phyloP scores from a whole-genome alignment of 2,888 invertebrate species.

The Neria commutata region DNA sequence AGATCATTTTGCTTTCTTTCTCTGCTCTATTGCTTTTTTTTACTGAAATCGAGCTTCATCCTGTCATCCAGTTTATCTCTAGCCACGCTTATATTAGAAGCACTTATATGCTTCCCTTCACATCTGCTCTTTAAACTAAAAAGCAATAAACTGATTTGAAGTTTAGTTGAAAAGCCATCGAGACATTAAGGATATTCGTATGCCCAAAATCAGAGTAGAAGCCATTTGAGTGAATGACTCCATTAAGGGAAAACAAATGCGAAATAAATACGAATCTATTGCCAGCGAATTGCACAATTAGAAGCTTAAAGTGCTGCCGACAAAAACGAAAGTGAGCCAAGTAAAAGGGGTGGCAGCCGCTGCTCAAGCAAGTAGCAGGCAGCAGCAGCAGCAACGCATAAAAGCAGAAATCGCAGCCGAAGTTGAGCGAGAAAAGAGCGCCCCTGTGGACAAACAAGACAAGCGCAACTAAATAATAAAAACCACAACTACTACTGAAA shows the following conservation, averaged over 20 bases:
- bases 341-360: not conserved
- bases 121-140: not conserved
- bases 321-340: conserved; percentile 12
- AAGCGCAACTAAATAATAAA: conserved; percentile 35
- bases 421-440: conserved; percentile 14
- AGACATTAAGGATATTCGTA: not conserved
- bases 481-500: conserved; percentile 29
- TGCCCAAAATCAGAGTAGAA: conserved; percentile 10
- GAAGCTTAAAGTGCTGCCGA: not conserved
- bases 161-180: not conserved
- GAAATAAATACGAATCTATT: conserved; percentile 27
- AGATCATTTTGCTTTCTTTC: too few species aligned
- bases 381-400: not conserved
- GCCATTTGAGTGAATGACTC: conserved; percentile 26
- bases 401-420: not conserved
- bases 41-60: too few species aligned
- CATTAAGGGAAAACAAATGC: conserved; percentile 22
- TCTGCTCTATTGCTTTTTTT: too few species aligned
- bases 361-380: too few species aligned
- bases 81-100: too few species aligned
- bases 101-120: too few species aligned
- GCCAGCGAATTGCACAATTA: conserved; percentile 25
- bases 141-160: not conserved
- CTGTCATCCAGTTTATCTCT: too few species aligned
- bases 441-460: conserved; percentile 33